A percentile compares a stretch with the other conserved stretches of the same genome.
Evolutionary conservation across 2,113 vertebrate genomes (phyloP).

Genomic region (Aramus guarauna): DNA sequence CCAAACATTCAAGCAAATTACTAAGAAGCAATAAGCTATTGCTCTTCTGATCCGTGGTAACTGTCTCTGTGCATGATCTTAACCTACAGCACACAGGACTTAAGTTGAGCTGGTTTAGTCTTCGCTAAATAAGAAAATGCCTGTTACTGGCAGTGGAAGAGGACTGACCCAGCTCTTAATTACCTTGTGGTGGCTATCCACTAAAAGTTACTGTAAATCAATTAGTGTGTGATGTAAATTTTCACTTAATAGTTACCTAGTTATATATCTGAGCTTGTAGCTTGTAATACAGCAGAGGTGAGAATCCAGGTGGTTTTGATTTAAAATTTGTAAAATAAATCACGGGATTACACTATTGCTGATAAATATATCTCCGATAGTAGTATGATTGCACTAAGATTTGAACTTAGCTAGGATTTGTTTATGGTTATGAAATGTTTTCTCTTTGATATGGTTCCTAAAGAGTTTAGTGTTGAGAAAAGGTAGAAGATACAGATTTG

Average conservation of each 20-base stretch:
- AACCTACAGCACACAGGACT: background rate
- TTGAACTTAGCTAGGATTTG: background rate
- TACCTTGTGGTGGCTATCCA: background rate
- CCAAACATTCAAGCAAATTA: background rate
- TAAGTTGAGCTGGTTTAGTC: background rate
- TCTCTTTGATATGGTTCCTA: background rate
- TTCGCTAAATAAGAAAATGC: background rate
- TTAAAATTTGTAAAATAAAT: background rate
- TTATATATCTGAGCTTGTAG: background rate
- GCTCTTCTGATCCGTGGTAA: background rate
- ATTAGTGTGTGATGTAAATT: background rate
- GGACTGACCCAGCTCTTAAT: background rate
- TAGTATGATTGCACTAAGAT: background rate
- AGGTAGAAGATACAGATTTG: background rate
- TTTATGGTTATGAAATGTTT: background rate
- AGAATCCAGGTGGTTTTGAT: background rate
- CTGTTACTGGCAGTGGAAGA: background rate
- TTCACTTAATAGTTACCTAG: background rate
- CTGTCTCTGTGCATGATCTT: background rate
- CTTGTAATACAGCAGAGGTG: background rate
- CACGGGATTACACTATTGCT: background rate
- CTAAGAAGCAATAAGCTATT: background rate
- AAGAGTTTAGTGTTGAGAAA: background rate
- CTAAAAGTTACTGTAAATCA: background rate
- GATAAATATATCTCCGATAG: background rate